These are phyloP conservation scores for Agrotis ipsilon DNA, from an alignment of 2,888 invertebrate species.

Conservation along the genomic window DNA sequence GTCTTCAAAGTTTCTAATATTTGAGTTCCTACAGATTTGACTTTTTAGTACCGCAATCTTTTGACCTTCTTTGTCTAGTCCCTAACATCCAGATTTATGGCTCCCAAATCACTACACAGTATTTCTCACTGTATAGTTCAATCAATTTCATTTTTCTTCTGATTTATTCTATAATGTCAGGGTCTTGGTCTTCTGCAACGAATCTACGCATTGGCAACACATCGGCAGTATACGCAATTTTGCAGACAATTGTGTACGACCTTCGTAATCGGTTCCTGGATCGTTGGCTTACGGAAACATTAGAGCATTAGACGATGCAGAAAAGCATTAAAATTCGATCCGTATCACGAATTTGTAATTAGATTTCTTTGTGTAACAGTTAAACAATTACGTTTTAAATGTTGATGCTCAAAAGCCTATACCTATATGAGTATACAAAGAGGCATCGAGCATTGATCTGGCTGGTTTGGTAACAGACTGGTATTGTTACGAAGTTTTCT, in stretches of 20 bases:
- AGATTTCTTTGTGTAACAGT: conserved; percentile 16
- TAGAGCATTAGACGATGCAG: conserved; percentile 44
- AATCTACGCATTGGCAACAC: conserved; percentile 31
- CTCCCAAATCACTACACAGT: neutral
- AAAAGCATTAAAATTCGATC: conserved; percentile 51
- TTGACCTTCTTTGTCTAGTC: too few species aligned
- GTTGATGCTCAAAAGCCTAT: neutral
- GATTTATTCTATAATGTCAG: too few species aligned
- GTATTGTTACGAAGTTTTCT: too few species aligned
- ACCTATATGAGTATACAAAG: neutral
- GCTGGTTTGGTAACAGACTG: neutral
- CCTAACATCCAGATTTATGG: too few species aligned
- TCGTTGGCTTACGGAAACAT: conserved; percentile 60
- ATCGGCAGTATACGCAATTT: conserved; percentile 54
- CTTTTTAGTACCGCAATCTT: too few species aligned
- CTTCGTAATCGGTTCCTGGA: conserved; percentile 64
- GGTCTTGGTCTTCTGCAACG: conserved; percentile 36
- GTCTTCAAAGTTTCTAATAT: too few species aligned
- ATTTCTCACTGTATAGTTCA: neutral
- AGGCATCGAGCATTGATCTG: neutral
- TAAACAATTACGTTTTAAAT: neutral
- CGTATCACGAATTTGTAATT: conserved; percentile 33
- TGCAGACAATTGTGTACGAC: conserved; percentile 60
- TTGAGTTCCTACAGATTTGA: too few species aligned
- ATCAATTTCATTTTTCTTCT: neutral